Percentiles rank a stretch among this genome's conserved stretches.
These are phyloP conservation scores for Periophthalmodon schlosseri DNA, from an alignment of 2,113 vertebrate species.

Conservation along the genomic window DNA sequence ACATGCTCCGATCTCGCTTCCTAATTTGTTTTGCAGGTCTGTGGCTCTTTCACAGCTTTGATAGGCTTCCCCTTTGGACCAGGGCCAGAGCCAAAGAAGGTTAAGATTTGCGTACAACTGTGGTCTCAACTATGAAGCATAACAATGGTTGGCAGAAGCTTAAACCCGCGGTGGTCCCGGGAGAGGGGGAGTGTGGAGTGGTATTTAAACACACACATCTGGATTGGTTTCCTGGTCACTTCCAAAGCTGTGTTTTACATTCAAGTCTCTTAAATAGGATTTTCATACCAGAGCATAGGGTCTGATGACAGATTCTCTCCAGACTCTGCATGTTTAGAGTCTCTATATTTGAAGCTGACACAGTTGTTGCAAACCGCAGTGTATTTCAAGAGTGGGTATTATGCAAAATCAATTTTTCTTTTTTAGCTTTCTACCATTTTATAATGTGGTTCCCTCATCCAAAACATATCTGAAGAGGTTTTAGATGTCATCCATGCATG, in stretches of 20 bases:
- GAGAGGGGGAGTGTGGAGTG: conserved; percentile 62
- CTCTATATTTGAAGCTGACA: conserved; percentile 58
- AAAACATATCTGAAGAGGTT: too few species aligned
- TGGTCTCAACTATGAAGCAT: conserved; percentile 72
- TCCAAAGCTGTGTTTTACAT: conserved; percentile 58
- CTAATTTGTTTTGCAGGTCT: conserved; percentile 74
- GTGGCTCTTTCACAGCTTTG: conserved; percentile 48
- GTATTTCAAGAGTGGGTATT: background rate
- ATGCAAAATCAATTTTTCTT: too few species aligned
- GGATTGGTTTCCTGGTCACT: conserved; percentile 71
- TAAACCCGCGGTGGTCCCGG: conserved; percentile 64
- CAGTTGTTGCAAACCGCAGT: conserved; percentile 13
- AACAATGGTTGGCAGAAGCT: conserved; percentile 80
- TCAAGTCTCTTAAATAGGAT: conserved; percentile 66
- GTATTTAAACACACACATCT: conserved; percentile 65
- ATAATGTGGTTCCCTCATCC: too few species aligned
- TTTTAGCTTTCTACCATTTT: too few species aligned
- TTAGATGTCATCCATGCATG: too few species aligned
- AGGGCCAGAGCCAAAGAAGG: conserved; percentile 68
- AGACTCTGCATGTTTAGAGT: conserved; percentile 34
- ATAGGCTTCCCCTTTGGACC: conserved; percentile 67
- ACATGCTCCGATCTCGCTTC: conserved; percentile 59
- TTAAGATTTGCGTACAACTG: conserved; percentile 70
- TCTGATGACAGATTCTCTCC: conserved; percentile 67
- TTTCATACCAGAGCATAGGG: conserved; percentile 49